phyloP scores from a whole-genome alignment of 1,140 invertebrate genomes.

The Cylas formicarius region DNA sequence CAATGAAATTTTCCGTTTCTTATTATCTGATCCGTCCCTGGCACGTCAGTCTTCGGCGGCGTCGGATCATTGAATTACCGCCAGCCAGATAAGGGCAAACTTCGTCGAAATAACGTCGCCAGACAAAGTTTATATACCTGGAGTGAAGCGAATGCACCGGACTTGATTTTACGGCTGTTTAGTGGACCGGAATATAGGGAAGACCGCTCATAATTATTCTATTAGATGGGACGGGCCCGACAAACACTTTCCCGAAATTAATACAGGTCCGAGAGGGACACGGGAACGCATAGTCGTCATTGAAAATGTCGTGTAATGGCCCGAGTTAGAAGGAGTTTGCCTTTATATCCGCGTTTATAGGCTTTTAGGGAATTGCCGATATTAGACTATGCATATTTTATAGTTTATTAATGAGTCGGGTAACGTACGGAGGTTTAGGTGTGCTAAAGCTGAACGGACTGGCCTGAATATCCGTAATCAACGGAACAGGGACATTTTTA shows the following conservation, averaged over 20 bases:
- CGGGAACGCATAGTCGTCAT: background rate
- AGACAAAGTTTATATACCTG: slow-evolving; percentile 20
- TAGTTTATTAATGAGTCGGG: no score
- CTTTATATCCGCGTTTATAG: slow-evolving; percentile 9
- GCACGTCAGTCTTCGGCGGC: no score
- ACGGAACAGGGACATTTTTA: no score
- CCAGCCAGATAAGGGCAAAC: no score
- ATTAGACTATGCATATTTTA: no score
- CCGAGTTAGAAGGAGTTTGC: slow-evolving; percentile 9
- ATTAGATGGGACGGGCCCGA: slow-evolving; percentile 13
- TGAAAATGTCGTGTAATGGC: slow-evolving; percentile 3
- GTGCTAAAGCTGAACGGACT: no score
- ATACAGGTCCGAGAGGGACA: slow-evolving; percentile 6
- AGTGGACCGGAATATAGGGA: slow-evolving; percentile 9
- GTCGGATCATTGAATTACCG: no score
- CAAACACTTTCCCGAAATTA: slow-evolving; percentile 10
- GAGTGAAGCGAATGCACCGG: slow-evolving; percentile 2
- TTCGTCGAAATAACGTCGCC: no score
- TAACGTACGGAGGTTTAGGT: no score
- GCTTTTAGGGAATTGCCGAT: slow-evolving; percentile 5
- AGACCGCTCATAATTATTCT: slow-evolving; percentile 26
- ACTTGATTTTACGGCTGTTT: slow-evolving; percentile 20
- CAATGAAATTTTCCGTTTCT: no score
- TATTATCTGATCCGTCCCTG: no score
- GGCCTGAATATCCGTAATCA: no score